Base-by-base conservation (phyloP, 2,888 invertebrate genomes). In the Cecidostiba fungosa region DNA sequence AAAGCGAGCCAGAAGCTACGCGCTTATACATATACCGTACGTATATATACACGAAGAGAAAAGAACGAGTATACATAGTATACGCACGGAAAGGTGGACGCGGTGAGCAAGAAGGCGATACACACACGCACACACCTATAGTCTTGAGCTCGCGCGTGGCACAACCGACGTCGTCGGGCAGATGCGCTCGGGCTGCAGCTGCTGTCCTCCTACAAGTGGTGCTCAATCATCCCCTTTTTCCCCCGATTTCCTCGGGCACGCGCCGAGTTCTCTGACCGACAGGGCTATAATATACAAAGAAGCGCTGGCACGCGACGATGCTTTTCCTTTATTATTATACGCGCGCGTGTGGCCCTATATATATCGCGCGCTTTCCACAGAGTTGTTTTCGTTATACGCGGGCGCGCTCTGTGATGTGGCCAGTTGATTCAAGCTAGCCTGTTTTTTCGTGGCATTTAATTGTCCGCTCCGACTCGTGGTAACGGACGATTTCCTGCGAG, bases 131-230 rank as follows among this genome's bases (percentile, higher is more conserved):
- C 23, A 54, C n/a, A n/a, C 54, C 3, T 6, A 6, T 14, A 70
- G 36, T 36, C n/a, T 32, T 39, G 0, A 70, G 36, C 70, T 32
- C 69, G 47, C 82, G 62, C 79, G 76, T 86, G 81, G 84, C 84
- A 85, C 84, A 73, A 54, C 66, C 77, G 74, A 77, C 80, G 59
- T 78, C 74, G 82, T 26, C 86, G 87, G 81, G 87, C 88, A 90
- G 89, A 90, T 89, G 91, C 91, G 92, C 91, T 77, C 54, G 92
- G 10, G 39, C 39, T n/a, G 91, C 91, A 92, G 92, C 92, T 92
- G 91, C 83, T 85, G 92, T 92, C 92, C 93, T 91, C 92, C 92
- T 92, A 92, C 92, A 92, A 93, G 93, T 92, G 93, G 93, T 93
- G 93, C 93, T 92, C 93, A 93, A 91, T 92, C 92, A 90, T 89